Base-by-base conservation (phyloP, 2,797 vertebrate species). In the Champsocephalus esox region DNA sequence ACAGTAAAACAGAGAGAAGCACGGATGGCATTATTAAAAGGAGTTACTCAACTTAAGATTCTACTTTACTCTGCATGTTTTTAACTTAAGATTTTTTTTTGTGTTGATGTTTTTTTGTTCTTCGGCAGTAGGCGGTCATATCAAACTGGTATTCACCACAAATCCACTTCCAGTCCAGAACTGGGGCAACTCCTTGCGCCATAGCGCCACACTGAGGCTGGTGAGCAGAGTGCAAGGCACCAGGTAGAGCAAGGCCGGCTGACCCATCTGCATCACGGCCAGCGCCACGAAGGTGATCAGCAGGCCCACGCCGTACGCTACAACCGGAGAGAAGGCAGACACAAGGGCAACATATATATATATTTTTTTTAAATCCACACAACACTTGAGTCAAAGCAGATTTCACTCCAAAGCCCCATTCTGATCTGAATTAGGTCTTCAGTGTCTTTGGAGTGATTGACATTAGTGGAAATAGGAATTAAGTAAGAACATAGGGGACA, bases 101-200 rank as follows among this genome's bases (percentile, higher is more conserved):
- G 77, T 75, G n/a, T 54, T 52, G 48, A 41, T 76, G 6, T 67
- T 71, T 51, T 71, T 89, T 57, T 80, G 75, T 87, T 82, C 92
- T 92, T 86, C 93, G 24, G 92, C 87, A 70, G 89, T 80, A 88
- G 90, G 82, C 87, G 94, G 92, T 98, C 96, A 98, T 95, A 99
- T 96, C 96, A 98, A 99, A 99, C 96, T 94, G 97, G 96, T 99
- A 99, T 98, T 99, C 97, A 99, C 98, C 97, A 94, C 97, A 98
- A 98, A 99, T 95, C 97, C 97, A 94, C 97, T 99, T 94, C 97
- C 97, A 14, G 96, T 99, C 98, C 98, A 99, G 96, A 99, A 99
- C 93, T 96, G 94, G 65, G 92, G 91, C 72, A 98, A 88, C 89
- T 98, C 98, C 93, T 85, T 94, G 88, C 98, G 97, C 95, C 97